Evolutionary conservation across 2,888 invertebrate genomes (phyloP).

Genomic region (Anagyrus pseudococci): DNA sequence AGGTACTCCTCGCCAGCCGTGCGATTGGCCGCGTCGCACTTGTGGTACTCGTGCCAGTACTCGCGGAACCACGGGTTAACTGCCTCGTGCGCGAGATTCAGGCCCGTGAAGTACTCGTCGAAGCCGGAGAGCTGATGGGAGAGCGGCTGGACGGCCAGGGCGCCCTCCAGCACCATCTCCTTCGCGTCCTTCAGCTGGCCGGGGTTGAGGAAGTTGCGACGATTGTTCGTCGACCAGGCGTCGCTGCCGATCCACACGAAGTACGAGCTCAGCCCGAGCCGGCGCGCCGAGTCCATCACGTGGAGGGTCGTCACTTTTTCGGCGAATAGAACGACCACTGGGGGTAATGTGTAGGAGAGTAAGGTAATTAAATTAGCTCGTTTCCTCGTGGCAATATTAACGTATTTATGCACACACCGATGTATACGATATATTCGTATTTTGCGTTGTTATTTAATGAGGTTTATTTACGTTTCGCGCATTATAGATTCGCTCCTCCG

Average conservation of each 20-base stretch:
- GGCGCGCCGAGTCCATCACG: conserved; percentile 62
- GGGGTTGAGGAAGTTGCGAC: conserved; percentile 44
- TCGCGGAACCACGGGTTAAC: conserved; percentile 65
- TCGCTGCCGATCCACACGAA: conserved; percentile 67
- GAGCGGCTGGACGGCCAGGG: conserved; percentile 65
- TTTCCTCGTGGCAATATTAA: no score
- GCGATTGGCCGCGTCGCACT: conserved; percentile 36
- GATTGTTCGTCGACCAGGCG: conserved; percentile 62
- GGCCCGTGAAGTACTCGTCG: conserved; percentile 63
- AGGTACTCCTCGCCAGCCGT: background rate
- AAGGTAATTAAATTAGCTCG: no score
- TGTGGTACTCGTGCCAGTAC: conserved; percentile 63
- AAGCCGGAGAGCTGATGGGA: conserved; percentile 62
- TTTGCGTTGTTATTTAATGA: no score
- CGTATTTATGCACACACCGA: no score
- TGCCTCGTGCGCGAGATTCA: conserved; percentile 53
- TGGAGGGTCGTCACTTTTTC: conserved; percentile 61
- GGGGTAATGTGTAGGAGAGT: background rate
- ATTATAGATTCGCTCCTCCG: no score
- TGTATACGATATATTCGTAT: no score
- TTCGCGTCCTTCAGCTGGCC: conserved; percentile 37
- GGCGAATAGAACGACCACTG: conserved; percentile 65
- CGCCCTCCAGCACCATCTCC: conserved; percentile 61
- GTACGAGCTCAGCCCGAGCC: conserved; percentile 50
- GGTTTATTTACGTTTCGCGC: no score